These are phyloP conservation scores for Dinothrombium tinctorium DNA, from an alignment of 1,140 invertebrate genomes.

Conservation along the genomic window DNA sequence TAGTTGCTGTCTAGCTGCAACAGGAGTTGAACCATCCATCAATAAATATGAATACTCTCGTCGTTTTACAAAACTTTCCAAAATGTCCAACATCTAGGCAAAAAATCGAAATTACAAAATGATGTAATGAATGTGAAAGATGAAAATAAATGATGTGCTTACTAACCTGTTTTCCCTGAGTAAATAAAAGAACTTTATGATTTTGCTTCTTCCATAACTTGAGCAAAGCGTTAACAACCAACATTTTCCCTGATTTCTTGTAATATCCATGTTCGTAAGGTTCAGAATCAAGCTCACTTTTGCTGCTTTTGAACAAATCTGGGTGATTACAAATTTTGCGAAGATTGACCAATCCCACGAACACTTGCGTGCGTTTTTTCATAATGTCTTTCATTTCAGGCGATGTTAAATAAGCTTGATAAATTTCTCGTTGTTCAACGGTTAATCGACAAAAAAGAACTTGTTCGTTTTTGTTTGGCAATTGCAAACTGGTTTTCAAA, in stretches of 20 bases:
- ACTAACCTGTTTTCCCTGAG: conserved; percentile 50
- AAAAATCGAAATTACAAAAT: conserved; percentile 10
- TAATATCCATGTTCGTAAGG: conserved; percentile 54
- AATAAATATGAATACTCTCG: conserved; percentile 54
- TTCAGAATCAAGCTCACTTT: conserved; percentile 25
- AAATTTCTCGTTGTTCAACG: conserved; percentile 54
- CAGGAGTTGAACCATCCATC: conserved; percentile 71
- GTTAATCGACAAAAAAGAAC: conserved; percentile 70
- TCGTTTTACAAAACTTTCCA: conserved; percentile 55
- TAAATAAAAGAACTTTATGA: conserved; percentile 70
- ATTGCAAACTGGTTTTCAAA: conserved; percentile 50
- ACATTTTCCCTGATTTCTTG: conserved; percentile 77
- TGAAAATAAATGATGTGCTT: neutral
- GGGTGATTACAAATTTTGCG: conserved; percentile 95
- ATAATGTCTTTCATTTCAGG: conserved; percentile 38
- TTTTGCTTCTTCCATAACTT: conserved; percentile 76
- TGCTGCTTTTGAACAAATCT: conserved; percentile 28
- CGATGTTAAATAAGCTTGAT: conserved; percentile 50
- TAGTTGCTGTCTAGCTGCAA: conserved; percentile 49
- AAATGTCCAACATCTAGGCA: conserved; percentile 55
- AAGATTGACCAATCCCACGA: conserved; percentile 61
- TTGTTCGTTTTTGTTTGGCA: conserved; percentile 86
- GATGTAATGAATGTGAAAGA: neutral
- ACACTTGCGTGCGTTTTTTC: conserved; percentile 35
- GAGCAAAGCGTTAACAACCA: conserved; percentile 67